Evolutionary conservation across 1,140 invertebrate genomes (phyloP), one percentile per base, ranked within the genome.

Genomic region (Adoxophyes honmai): DNA sequence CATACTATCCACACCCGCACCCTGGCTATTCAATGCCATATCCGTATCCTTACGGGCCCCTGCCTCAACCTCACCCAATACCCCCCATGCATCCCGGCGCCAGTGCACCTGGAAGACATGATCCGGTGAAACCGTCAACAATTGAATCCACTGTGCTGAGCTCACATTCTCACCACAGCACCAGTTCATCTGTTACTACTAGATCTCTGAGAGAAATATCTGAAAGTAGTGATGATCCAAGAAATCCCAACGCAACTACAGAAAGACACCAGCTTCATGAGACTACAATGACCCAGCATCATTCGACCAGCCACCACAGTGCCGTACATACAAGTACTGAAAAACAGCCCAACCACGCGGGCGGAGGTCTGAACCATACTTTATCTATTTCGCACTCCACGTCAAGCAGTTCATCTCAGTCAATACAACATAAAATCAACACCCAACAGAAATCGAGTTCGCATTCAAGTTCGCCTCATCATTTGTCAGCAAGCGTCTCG

Each of bases 21-120:
- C 91, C 93, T 1, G 92, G 92, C 5, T 93, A 93, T 63, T 89
- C 91, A 18, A 90, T 92, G 71, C 91, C 92, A 5, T 92, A 91
- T 75, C 90, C 91, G n/a, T 94, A 94, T 86, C 91, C 94, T 0
- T 94, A 94, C 68, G 92, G 92, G 3, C 93, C 94, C 0, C 90
- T 94, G 52, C 93, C 93, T 13, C 94, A 92, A 69, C 92, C 92
- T 4, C 92, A 95, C 67, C 92, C 94, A 0, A 93, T 94, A 64
- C 94, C 94, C 15, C 93, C 93, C 1, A 93, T 94, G 59, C 92
- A 65, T 68, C 86, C 93, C 4, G 90, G 90, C 37, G 86, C 90
- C 9, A 92, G 91, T 62, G 89, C 83, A 28, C 73, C 86, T 52
- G 82, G 79, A 64, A 78, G 86, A 67, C 89, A 88, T 64, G 89